These are phyloP conservation scores for Buceros bicornis DNA, from an alignment of 2,797 vertebrate genomes.

Conservation along the genomic window DNA sequence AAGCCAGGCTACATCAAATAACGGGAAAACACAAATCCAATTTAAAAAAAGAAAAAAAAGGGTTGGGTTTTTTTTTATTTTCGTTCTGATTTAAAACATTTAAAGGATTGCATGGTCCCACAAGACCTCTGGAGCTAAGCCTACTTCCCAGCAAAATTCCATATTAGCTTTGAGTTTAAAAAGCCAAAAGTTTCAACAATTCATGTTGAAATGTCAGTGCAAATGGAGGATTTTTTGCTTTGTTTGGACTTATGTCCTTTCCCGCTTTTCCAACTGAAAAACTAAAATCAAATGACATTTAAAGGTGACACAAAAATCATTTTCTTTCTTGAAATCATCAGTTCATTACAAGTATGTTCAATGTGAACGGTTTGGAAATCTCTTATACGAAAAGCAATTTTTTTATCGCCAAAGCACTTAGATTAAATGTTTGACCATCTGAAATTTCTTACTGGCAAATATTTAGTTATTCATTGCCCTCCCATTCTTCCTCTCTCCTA, in stretches of 20 bases:
- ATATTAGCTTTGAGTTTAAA: background rate
- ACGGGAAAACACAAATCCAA: background rate
- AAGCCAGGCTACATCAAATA: background rate
- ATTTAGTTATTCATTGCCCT: background rate
- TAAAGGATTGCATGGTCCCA: background rate
- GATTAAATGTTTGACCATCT: background rate
- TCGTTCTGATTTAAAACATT: background rate
- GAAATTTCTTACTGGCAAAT: background rate
- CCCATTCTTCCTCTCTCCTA: background rate
- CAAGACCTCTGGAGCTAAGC: background rate
- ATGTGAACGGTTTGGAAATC: background rate
- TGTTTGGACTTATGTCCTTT: slow-evolving; percentile 18
- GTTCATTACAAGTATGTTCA: background rate
- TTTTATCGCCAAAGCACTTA: background rate
- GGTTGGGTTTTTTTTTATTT: background rate
- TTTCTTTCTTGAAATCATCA: background rate
- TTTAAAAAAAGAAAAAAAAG: background rate
- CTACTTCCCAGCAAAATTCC: background rate
- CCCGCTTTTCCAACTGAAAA: background rate
- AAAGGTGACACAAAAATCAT: background rate
- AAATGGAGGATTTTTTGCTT: background rate
- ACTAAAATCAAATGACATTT: slow-evolving; percentile 29
- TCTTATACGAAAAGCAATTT: background rate
- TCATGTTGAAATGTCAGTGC: background rate
- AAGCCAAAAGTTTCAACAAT: background rate